Evolutionary conservation across 2,113 vertebrate species (phyloP).

Genomic region (Paradisaea rubra): DNA sequence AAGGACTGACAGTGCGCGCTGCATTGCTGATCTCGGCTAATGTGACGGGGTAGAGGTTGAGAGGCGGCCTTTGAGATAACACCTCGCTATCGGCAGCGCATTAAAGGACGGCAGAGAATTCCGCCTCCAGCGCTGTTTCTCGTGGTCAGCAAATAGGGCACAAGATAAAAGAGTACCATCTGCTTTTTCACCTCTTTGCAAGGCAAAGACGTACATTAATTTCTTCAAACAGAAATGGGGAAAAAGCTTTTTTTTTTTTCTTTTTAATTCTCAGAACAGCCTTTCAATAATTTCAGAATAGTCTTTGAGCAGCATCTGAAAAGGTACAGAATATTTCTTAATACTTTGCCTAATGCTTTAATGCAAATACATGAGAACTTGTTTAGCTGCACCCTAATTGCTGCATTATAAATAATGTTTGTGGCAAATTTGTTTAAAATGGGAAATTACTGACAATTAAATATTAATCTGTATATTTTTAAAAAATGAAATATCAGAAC

Average conservation of each 20-base stretch:
- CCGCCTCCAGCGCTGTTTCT: neutral
- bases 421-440: neutral
- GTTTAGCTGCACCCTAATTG: neutral
- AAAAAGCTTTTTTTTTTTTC: neutral
- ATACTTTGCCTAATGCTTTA: neutral
- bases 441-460: neutral
- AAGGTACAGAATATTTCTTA: neutral
- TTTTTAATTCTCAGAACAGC: neutral
- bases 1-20: neutral
- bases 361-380: neutral
- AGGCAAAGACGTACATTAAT: neutral
- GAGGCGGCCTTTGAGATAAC: slow-evolving; percentile 44
- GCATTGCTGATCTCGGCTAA: neutral
- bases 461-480: neutral
- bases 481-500: neutral
- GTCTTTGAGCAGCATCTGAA: neutral
- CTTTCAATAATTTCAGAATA: neutral
- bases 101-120: neutral
- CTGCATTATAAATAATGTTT: neutral
- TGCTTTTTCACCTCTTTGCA: neutral
- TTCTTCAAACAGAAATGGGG: neutral
- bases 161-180: neutral
- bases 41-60: slow-evolving; percentile 43
- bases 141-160: neutral
- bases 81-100: neutral